Conservation (phyloP, 2,113 vertebrate species). For the Nematolebias whitei region DNA sequence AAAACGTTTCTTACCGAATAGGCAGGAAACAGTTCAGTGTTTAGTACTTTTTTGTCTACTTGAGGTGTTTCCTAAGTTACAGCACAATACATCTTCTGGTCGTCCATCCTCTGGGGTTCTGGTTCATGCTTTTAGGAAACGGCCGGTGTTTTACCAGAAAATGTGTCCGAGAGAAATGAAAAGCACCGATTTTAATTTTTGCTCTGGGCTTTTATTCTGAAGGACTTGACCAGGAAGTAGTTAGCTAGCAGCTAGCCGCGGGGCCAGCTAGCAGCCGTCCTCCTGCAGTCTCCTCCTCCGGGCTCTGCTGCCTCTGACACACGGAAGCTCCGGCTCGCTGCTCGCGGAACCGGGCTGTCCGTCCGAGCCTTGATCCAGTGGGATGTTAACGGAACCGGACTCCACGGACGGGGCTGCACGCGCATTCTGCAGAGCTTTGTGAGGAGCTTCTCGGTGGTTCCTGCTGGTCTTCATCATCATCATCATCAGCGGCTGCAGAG, state of each 20-base stretch:
- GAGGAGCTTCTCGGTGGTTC: neutral
- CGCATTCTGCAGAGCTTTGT: neutral
- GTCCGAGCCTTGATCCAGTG: neutral
- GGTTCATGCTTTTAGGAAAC: too few species aligned
- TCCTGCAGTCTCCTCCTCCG: conserved; percentile 16
- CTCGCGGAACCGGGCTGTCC: neutral
- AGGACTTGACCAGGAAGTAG: conserved; percentile 62
- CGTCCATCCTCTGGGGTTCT: too few species aligned
- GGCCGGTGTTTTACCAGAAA: too few species aligned
- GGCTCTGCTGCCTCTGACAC: neutral
- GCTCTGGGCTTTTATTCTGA: conserved; percentile 45
- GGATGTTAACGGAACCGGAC: neutral
- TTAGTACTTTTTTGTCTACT: too few species aligned
- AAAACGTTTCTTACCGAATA: too few species aligned
- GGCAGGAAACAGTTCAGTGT: too few species aligned
- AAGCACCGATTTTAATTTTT: too few species aligned
- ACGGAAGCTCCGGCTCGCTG: neutral
- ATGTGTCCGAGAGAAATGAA: too few species aligned
- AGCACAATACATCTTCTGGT: too few species aligned
- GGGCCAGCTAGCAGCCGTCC: conserved; percentile 29
- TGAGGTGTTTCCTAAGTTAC: too few species aligned
- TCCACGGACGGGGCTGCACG: neutral
- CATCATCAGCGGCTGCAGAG: conserved; percentile 1
- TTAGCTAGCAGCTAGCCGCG: conserved; percentile 53
- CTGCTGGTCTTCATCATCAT: neutral